Base-by-base conservation (phyloP, 2,797 vertebrate species). In the Trachops cirrhosus region DNA sequence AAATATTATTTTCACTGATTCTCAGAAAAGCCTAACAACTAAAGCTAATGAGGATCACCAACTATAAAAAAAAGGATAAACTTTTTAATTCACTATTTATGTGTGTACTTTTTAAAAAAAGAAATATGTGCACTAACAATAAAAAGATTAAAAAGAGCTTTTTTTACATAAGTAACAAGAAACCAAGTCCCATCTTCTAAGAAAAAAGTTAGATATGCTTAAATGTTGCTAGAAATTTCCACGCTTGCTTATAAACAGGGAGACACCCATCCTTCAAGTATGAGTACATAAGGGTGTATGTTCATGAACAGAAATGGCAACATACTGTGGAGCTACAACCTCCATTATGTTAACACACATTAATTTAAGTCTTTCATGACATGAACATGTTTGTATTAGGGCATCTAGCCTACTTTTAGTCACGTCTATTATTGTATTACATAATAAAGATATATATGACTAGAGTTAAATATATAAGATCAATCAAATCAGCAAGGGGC, bases 301-400 rank as follows among this genome's bases (percentile, higher is more conserved):
- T 59, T 21, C 54, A 29, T 46, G 78, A n/a, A 77, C 0, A 92
- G 52, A 74, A 54, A 89, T 41, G 80, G 71, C 78, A 86, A 50
- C 29, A 10, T 32, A 34, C 46, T 22, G 34, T 74, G 67, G 64
- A 92, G 67, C n/a, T 67, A 2, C 18, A 68, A 92, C 41, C 19
- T 39, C 74, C 39, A 89, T 14, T 70, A 80, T 52, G 74, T 83
- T 59, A 91, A 94, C 26, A 68, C 16, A 85, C 3, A 67, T 41
- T 67, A 41, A 50, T 80, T 94, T 91, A 79, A 67, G 26, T 62
- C 18, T 82, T 94, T 57, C 50, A 84, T 44, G 74, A 75, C 93
- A 96, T 86, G 82, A 95, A 89, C 18, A 94, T 3, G 19, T 90
- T 82, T 89, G 75, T 54, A 93, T 80, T 89, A 93, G 18, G 77